Conservation (phyloP, 2,888 invertebrate species). For the Agriotes lineatus region DNA sequence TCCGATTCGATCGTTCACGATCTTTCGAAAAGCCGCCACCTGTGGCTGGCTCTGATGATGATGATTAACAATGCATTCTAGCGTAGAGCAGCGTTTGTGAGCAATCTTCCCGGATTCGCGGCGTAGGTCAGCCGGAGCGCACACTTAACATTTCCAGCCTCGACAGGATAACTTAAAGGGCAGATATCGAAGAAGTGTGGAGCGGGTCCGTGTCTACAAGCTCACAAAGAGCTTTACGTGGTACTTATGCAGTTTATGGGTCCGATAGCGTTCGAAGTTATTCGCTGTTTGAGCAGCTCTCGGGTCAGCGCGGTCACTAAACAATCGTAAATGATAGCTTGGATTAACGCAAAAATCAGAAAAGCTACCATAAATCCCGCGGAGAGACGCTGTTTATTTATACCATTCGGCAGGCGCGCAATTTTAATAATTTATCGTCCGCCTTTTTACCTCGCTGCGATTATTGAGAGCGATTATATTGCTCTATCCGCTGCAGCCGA, state of each 20-base stretch:
- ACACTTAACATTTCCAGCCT: constrained; percentile 32
- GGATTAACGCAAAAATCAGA: constrained; percentile 28
- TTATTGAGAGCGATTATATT: constrained; percentile 12
- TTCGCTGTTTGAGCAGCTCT: constrained; percentile 41
- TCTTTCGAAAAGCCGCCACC: no score
- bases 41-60: no score
- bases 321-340: constrained; percentile 43
- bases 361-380: constrained; percentile 24
- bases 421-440: constrained; percentile 13
- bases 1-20: no score
- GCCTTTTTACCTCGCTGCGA: neutral
- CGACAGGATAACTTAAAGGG: constrained; percentile 41
- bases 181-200: constrained; percentile 36
- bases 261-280: constrained; percentile 50
- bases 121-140: constrained; percentile 28
- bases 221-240: constrained; percentile 54
- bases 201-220: constrained; percentile 43
- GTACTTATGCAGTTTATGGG: constrained; percentile 52
- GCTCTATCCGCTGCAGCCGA: neutral
- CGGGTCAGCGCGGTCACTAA: constrained; percentile 43
- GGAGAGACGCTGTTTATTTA: constrained; percentile 9
- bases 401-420: neutral
- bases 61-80: no score
- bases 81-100: no score
- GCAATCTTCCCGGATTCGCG: no score